Conservation (phyloP, 53 echinoderm and acorn worm genomes). For the Arbacia lixula region DNA sequence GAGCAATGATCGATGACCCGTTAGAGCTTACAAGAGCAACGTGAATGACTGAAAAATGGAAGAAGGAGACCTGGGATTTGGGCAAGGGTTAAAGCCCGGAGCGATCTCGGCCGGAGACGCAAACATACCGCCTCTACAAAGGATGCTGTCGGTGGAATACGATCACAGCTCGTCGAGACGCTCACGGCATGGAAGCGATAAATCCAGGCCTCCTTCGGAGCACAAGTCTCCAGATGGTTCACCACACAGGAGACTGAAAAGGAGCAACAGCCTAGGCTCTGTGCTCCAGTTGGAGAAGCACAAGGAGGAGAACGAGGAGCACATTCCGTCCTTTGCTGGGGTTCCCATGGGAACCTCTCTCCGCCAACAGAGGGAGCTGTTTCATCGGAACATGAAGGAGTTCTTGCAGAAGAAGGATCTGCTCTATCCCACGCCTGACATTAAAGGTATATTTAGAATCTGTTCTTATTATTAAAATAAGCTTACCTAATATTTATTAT, state of each 20-base stretch:
- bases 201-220: too few species aligned
- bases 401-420: constrained; percentile 42
- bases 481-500: too few species aligned
- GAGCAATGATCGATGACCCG: too few species aligned
- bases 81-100: constrained; percentile 79
- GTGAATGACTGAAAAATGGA: background rate
- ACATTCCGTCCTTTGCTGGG: constrained; percentile 68
- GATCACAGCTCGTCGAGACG: too few species aligned
- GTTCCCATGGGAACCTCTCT: constrained; percentile 66
- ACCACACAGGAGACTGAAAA: constrained; percentile 9
- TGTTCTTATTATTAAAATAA: background rate
- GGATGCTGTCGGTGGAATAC: background rate
- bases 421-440: background rate
- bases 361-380: constrained; percentile 67
- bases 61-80: constrained; percentile 74
- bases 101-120: constrained; percentile 37
- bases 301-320: background rate
- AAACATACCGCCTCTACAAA: constrained; percentile 15
- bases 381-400: constrained; percentile 49
- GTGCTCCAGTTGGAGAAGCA: background rate
- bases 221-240: too few species aligned
- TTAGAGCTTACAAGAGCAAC: too few species aligned
- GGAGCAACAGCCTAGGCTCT: constrained; percentile 31
- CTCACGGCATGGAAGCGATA: too few species aligned
- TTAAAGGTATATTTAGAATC: constrained; percentile 8